A percentile compares a stretch with the other conserved stretches of the same genome.
Evolutionary conservation across 2,888 invertebrate genomes (phyloP).

Genomic region (Atethmia centrago): DNA sequence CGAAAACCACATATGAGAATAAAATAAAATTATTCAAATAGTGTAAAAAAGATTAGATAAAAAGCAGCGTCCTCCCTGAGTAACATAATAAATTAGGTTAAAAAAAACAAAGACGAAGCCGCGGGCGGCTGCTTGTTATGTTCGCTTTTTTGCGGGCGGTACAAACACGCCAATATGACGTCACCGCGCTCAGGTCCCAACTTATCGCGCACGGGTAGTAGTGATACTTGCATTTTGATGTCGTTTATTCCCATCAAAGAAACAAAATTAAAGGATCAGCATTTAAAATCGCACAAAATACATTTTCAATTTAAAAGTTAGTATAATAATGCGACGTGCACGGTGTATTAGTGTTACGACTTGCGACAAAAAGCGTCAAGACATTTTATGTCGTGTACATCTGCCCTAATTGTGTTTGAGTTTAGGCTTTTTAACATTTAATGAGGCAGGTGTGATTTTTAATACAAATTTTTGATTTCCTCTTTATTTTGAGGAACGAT

Average conservation of each 20-base stretch:
- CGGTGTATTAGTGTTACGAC: slow-evolving; percentile 32
- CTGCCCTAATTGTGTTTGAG: slow-evolving; percentile 63
- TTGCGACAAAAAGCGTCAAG: slow-evolving; percentile 56
- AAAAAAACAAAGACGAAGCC: no score
- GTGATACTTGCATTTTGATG: no score
- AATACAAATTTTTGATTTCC: slow-evolving; percentile 32
- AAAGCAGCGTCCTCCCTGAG: no score
- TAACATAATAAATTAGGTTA: no score
- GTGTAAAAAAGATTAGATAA: no score
- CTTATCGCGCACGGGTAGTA: no score
- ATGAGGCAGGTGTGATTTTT: slow-evolving; percentile 62
- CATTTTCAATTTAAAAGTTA: slow-evolving; percentile 26
- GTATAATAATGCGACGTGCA: slow-evolving; percentile 14
- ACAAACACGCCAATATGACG: no score
- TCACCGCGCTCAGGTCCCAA: no score
- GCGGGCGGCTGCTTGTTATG: no score
- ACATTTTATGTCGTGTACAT: slow-evolving; percentile 48
- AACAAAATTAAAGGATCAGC: not conserved
- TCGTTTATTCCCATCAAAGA: not conserved
- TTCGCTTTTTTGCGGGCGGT: no score
- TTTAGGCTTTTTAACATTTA: slow-evolving; percentile 51
- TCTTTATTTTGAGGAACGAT: slow-evolving; percentile 29
- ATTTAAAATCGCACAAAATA: slow-evolving; percentile 1
- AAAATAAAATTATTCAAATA: no score
- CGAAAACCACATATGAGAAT: no score